These are phyloP conservation scores for Dendrocincla fuliginosa DNA, from an alignment of 2,797 vertebrate genomes.

Conservation along the genomic window DNA sequence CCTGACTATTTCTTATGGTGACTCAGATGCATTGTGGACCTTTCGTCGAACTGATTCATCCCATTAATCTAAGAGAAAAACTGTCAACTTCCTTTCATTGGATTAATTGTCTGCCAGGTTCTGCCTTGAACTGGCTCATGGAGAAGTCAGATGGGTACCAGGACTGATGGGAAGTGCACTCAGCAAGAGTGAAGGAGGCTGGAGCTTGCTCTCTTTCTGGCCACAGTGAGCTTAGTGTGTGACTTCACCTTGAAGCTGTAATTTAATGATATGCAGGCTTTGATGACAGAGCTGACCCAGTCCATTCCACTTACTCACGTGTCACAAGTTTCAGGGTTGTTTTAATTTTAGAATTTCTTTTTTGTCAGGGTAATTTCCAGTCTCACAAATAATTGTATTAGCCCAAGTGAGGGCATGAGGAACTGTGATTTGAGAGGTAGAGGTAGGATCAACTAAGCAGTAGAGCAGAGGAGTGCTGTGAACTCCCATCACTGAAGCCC, in stretches of 20 bases:
- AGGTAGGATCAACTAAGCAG: not conserved
- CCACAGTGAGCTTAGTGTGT: not conserved
- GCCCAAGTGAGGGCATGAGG: not conserved
- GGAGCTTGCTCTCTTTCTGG: not conserved
- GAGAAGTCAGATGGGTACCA: not conserved
- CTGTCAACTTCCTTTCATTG: not conserved
- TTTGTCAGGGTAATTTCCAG: not conserved
- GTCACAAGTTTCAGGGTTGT: not conserved
- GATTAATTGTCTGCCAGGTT: not conserved
- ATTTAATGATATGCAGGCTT: not conserved
- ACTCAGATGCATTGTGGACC: not conserved
- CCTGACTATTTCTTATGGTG: not conserved
- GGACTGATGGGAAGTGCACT: not conserved
- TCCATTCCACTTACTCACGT: fast-evolving
- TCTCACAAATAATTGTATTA: not conserved
- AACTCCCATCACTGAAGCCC: not conserved
- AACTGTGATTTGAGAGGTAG: not conserved
- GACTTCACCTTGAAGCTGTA: not conserved
- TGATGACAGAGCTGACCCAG: not conserved
- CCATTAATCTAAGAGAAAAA: not conserved
- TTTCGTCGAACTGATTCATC: not conserved
- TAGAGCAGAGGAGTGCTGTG: not conserved
- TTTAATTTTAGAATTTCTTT: not conserved
- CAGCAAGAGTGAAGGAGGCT: not conserved
- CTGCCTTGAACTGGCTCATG: not conserved